Conservation (phyloP, 1,140 invertebrate species). For the Phocides pigmalion region DNA sequence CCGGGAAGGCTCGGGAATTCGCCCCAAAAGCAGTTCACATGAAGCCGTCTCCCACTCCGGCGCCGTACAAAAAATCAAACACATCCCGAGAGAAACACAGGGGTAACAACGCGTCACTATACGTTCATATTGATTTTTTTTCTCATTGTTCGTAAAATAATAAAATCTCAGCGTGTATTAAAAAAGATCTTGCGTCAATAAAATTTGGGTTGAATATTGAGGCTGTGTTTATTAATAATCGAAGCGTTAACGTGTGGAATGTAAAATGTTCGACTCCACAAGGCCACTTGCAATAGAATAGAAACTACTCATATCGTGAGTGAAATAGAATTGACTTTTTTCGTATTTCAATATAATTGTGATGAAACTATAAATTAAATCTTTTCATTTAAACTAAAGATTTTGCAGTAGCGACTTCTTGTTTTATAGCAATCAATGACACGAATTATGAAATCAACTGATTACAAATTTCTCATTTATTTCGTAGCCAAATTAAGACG, state of each 20-base stretch:
- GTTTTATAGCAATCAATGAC: slow-evolving; percentile 18
- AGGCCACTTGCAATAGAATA: slow-evolving; percentile 82
- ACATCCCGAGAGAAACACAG: slow-evolving; percentile 83
- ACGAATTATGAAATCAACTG: slow-evolving; percentile 1
- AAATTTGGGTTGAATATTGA: slow-evolving; percentile 80
- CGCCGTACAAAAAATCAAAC: slow-evolving; percentile 81
- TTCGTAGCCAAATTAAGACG: background rate
- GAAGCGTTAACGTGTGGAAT: slow-evolving; percentile 81
- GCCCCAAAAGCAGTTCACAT: slow-evolving; percentile 83
- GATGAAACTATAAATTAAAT: slow-evolving; percentile 26
- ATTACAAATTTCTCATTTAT: background rate
- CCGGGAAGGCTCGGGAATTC: slow-evolving; percentile 81
- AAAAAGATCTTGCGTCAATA: slow-evolving; percentile 75
- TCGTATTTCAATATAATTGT: slow-evolving; percentile 57
- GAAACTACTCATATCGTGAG: slow-evolving; percentile 78
- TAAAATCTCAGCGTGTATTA: slow-evolving; percentile 67
- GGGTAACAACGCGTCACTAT: slow-evolving; percentile 81
- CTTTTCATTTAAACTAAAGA: slow-evolving; percentile 11
- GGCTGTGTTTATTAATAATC: slow-evolving; percentile 80
- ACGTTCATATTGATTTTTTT: slow-evolving; percentile 82
- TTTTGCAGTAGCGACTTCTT: slow-evolving; percentile 13
- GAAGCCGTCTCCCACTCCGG: slow-evolving; percentile 80
- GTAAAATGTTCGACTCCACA: slow-evolving; percentile 79
- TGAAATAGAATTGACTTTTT: slow-evolving; percentile 76
- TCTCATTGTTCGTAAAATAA: slow-evolving; percentile 80